Percentiles rank a stretch among this genome's conserved stretches.
phyloP scores from a whole-genome alignment of 1,140 invertebrate species.

The Diorhabda elongata region DNA sequence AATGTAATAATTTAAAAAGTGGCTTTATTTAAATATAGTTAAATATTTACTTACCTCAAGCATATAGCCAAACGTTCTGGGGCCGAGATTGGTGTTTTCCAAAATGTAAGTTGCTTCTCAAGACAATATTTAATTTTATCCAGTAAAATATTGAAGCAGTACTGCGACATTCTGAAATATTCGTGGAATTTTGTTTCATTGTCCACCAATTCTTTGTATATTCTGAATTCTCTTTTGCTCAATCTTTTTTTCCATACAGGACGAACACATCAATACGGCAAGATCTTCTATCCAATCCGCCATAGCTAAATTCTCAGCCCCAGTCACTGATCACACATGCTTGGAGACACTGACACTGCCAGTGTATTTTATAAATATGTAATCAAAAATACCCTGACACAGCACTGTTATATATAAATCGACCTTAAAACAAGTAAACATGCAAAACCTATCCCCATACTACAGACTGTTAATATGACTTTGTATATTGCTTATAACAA shows the following conservation, averaged over 20 bases:
- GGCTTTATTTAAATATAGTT: not conserved
- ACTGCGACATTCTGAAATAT: constrained; percentile 21
- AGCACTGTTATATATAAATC: not conserved
- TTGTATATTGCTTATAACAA: no score
- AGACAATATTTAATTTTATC: constrained; percentile 14
- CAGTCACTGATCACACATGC: not conserved
- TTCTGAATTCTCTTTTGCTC: constrained; percentile 18
- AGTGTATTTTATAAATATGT: no score
- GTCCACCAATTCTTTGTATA: constrained; percentile 20
- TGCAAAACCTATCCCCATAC: no score
- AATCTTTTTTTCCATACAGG: constrained; percentile 17
- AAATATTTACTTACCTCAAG: constrained; percentile 27
- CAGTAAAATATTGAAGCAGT: constrained; percentile 12
- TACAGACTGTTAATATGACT: no score
- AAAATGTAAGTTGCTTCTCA: constrained; percentile 18
- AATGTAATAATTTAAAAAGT: not conserved
- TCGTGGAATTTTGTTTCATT: constrained; percentile 24
- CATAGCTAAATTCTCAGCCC: not conserved
- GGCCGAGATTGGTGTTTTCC: constrained; percentile 19
- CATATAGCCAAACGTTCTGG: constrained; percentile 26
- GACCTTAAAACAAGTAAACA: not conserved
- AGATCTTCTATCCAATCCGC: not conserved
- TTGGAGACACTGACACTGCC: not conserved
- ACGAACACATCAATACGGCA: constrained; percentile 1
- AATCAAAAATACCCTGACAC: not conserved